Evolutionary conservation across 1,140 invertebrate genomes (phyloP), one percentile per base, ranked within the genome.

Genomic region (Caenorhabditis briggsae): DNA sequence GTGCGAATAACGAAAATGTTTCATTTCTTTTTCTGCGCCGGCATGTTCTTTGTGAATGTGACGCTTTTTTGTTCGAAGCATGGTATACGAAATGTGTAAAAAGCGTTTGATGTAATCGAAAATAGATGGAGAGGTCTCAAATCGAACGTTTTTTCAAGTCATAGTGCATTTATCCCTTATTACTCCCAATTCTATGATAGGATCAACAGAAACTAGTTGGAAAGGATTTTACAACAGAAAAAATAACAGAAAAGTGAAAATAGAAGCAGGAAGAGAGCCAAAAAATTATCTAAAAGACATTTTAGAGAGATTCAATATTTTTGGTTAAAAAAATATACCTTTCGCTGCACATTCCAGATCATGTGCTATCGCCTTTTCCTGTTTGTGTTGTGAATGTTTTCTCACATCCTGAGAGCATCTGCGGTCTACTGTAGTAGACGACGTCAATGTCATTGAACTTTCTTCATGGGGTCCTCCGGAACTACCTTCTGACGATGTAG

Each of bases 321-420:
- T 5, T 8, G 33, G 16, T 53, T 48, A 48, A 25, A 56, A 82
- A 82, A 41, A 55, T 43, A 43, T n/a, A 85, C 84, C 84, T 74
- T 85, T 85, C 2, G 50, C 46, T 43, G 46, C 46, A 12, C 84
- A 64, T 56, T 85, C 84, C 46, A 85, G 78, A 53, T 78, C 84
- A 58, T 85, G 84, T 23, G 78, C 41, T n/a, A 55, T 85, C n/a
- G 84, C 84, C 33, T 85, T 85, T 43, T 85, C 84, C 18, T 74
- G 64, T 56, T 85, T 85, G 23, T 70, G 61, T 7, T 50, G 33
- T 33, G 46, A 48, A 53, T 74, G 84, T 74, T 85, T 85, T 50
- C 58, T 85, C 5, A 78, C 70, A 53, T 78, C 70, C 23, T 78
- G 70, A 16, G 70, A 78, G 33, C 43, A 78, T 50, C 70, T 78